Base-by-base conservation (phyloP, 2,888 invertebrate species). In the Campoplex nolae region DNA sequence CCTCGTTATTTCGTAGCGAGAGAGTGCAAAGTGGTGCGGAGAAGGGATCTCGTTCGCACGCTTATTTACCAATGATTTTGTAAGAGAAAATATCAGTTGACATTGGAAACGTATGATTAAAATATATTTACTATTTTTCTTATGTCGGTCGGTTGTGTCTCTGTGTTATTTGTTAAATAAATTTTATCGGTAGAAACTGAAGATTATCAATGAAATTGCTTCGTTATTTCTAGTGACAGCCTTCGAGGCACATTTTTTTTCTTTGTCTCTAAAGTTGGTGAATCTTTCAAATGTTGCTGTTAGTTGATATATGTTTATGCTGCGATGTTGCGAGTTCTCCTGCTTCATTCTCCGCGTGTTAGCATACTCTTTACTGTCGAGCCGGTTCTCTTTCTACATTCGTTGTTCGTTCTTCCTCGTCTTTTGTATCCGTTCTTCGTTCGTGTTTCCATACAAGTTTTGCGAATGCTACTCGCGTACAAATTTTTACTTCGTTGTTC, bases 401-500 rank as follows among this genome's bases (percentile, higher is more conserved):
- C 71, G 75, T 62, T 62, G 65, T 76, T 79, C 70, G 68, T 75
- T 42, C 45, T 76, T 0, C 32, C 54, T 79, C 32, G 45, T 23
- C 28, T 67, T 58, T 58, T 32, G n/a, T 48, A 56, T 16, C n/a
- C 42, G 32, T 28, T 54, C 56, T 71, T 48, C 62, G n/a, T 3
- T 38, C 54, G 42, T 38, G 32, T 80, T 80, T 32, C 48, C 13
- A 28, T 42, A 62, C 51, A 51, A 73, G 54, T 71, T 76, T 80
- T 54, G 79, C 38, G 45, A 76, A 76, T 75, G 79, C 76, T 65
- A 65, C 54, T 58, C 42, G 82, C 68, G 78, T 79, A 83, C 76
- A 75, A 80, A 83, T 80, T 83, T 81, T 76, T 80, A 62, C 62
- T 54, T 75, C 74, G 62, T 70, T 73, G 62, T 62, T 75, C 45